These are phyloP conservation scores for Pangasius sanitwongsei DNA, from an alignment of 2,797 vertebrate genomes.

Conservation along the genomic window DNA sequence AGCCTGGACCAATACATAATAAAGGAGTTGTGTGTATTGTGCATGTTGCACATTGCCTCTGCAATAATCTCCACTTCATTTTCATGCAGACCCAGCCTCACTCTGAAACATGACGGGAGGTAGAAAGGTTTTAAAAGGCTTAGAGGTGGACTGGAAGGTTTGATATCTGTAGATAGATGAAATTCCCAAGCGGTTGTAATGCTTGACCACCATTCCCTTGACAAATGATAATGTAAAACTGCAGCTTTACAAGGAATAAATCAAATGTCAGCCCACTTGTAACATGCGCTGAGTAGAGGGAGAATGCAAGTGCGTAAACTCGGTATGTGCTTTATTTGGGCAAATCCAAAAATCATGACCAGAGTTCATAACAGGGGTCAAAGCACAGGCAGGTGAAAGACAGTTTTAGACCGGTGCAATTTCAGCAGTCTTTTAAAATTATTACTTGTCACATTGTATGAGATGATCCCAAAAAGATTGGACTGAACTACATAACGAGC, in stretches of 20 bases:
- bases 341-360: not conserved
- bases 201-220: constrained; percentile 34
- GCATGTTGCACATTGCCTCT: constrained; percentile 38
- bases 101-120: not conserved
- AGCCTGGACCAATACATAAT: constrained; percentile 15
- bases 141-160: not conserved
- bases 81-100: constrained; percentile 1
- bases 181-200: constrained; percentile 28
- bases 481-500: not conserved
- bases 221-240: constrained; percentile 35
- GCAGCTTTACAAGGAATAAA: constrained; percentile 37
- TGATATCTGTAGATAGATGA: constrained; percentile 13
- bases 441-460: not conserved
- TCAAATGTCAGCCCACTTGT: constrained; percentile 29
- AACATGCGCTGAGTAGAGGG: not conserved
- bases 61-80: constrained; percentile 32
- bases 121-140: constrained; percentile 14
- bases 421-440: not conserved
- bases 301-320: not conserved
- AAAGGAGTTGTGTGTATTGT: constrained; percentile 21
- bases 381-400: not conserved
- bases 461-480: not conserved
- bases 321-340: not conserved
- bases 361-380: not conserved
- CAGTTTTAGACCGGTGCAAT: not conserved